Percentiles rank a stretch among this genome's conserved stretches.
Conservation (phyloP, 1,140 invertebrate genomes). For the Conus ventricosus region DNA sequence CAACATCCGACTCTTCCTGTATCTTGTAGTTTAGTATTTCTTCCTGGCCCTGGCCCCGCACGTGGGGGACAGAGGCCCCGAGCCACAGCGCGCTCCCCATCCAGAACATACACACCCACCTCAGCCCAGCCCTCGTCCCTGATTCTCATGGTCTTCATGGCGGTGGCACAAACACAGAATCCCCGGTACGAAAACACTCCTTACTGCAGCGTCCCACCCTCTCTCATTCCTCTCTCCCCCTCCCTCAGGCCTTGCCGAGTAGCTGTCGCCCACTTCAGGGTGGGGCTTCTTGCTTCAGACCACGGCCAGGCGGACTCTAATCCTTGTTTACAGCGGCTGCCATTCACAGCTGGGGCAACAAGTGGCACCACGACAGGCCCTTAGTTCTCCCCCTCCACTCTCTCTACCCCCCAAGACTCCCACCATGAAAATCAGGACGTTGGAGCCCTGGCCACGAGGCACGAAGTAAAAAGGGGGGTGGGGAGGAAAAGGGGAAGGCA, state of each 20-base stretch:
- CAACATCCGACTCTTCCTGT: constrained; percentile 56
- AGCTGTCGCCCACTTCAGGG: background rate
- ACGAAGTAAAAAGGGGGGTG: background rate
- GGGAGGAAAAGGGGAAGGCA: background rate
- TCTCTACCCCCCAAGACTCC: background rate
- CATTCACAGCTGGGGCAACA: background rate
- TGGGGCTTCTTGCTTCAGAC: too few relatives aligned
- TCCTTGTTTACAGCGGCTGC: constrained; percentile 29
- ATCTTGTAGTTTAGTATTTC: constrained; percentile 54
- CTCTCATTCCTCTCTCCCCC: background rate
- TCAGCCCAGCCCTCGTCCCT: background rate
- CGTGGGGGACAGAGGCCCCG: background rate
- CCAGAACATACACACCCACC: background rate
- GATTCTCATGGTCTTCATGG: background rate
- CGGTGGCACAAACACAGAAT: background rate
- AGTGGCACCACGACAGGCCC: background rate
- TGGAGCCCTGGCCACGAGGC: background rate
- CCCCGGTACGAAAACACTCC: background rate
- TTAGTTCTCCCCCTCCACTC: background rate
- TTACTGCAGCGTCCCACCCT: background rate
- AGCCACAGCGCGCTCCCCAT: background rate
- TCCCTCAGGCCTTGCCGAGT: background rate
- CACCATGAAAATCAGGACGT: background rate
- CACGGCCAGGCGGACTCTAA: constrained; percentile 10
- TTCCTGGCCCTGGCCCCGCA: constrained; percentile 1